Conservation (phyloP, 2,113 vertebrate species). For the Bubo blakistoni region DNA sequence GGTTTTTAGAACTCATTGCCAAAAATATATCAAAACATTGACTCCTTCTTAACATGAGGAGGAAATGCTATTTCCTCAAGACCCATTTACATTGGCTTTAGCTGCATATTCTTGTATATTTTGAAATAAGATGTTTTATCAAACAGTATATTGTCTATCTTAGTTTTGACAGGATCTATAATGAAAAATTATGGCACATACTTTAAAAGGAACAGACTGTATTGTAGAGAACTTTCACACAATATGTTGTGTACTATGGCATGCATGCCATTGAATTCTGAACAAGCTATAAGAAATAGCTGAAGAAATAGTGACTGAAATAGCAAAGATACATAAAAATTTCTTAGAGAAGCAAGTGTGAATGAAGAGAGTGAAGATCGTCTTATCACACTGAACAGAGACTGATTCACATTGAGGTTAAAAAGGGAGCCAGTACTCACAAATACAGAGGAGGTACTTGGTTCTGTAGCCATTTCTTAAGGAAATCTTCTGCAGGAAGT, state of each 20-base stretch:
- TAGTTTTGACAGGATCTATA: not conserved
- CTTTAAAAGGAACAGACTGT: not conserved
- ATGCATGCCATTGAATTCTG: not conserved
- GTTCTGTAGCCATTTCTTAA: not conserved
- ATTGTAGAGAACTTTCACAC: not conserved
- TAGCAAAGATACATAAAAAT: not conserved
- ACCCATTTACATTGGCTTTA: not conserved
- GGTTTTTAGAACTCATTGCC: constrained; percentile 27
- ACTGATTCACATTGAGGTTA: not conserved
- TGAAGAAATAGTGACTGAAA: not conserved
- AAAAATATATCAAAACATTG: constrained; percentile 57
- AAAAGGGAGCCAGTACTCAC: not conserved
- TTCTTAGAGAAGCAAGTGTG: not conserved
- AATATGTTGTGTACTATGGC: not conserved
- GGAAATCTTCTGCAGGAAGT: not conserved
- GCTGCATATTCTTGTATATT: not conserved
- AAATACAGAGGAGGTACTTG: not conserved
- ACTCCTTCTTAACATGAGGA: not conserved
- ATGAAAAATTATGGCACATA: constrained; percentile 9
- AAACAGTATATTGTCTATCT: constrained; percentile 3
- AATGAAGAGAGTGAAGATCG: not conserved
- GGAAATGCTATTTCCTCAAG: constrained; percentile 24
- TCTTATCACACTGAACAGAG: not conserved
- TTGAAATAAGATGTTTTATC: not conserved
- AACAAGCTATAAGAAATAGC: not conserved